phyloP scores from a whole-genome alignment of 2,113 vertebrate species.

The Dolichallabes microphthalmus region DNA sequence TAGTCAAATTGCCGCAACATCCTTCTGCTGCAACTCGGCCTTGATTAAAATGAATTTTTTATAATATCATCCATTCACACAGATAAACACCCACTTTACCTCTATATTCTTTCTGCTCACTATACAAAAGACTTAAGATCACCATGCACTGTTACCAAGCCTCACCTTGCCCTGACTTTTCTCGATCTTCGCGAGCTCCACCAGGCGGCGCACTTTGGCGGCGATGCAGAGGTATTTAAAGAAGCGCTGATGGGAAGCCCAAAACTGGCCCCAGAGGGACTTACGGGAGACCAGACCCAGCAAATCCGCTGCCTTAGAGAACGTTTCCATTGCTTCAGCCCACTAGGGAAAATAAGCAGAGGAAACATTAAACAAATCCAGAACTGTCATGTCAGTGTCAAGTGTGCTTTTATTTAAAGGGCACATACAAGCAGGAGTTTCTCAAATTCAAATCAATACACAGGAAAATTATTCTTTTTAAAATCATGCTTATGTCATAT shows the following conservation, averaged over 20 bases:
- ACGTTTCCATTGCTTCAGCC: constrained; percentile 87
- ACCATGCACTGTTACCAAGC: background rate
- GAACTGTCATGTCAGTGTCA: background rate
- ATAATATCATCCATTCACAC: background rate
- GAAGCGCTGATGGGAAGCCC: constrained; percentile 96
- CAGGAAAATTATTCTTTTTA: no score
- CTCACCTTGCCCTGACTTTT: constrained; percentile 86
- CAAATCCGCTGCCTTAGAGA: constrained; percentile 87
- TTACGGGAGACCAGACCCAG: constrained; percentile 91
- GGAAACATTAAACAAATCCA: background rate
- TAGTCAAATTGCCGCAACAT: background rate
- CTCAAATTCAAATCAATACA: background rate
- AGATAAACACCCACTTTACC: background rate
- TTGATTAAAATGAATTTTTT: no score
- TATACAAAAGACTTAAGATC: background rate
- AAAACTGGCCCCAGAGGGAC: constrained; percentile 98
- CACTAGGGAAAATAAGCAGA: constrained; percentile 71
- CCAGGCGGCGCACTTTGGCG: constrained; percentile 89
- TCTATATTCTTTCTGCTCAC: background rate
- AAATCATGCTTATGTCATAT: no score
- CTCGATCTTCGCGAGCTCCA: constrained; percentile 86
- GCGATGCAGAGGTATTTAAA: constrained; percentile 99
- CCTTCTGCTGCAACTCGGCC: background rate
- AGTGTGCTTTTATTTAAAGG: background rate
- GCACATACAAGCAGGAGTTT: background rate